phyloP scores from a whole-genome alignment of 2,113 vertebrate genomes.

The Peromyscus californicus region DNA sequence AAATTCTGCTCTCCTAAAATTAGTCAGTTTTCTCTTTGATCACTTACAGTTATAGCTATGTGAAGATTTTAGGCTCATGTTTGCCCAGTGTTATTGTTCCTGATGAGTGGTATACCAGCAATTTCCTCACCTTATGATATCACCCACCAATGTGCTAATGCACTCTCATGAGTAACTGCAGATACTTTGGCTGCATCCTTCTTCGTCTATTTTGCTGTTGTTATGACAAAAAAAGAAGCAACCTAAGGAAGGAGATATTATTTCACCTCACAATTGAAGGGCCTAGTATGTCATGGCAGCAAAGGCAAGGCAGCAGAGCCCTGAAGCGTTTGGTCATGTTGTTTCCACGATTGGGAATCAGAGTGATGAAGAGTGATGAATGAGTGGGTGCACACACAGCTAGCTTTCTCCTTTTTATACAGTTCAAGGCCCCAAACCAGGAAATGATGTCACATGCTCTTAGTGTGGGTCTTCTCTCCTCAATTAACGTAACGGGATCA shows the following conservation, averaged over 20 bases:
- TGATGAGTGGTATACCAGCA: background rate
- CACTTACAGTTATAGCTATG: background rate
- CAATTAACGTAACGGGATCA: background rate
- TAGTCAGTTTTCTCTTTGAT: background rate
- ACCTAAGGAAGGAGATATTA: background rate
- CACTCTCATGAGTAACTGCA: background rate
- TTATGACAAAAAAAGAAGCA: background rate
- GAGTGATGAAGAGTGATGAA: background rate
- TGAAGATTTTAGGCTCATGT: background rate
- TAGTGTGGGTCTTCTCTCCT: background rate
- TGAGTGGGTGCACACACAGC: background rate
- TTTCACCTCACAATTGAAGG: background rate
- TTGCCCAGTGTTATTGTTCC: slow-evolving; percentile 9
- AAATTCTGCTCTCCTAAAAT: slow-evolving; percentile 55
- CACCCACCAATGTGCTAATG: background rate
- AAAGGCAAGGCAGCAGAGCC: background rate
- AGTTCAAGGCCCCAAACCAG: too few species aligned
- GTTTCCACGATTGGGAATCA: background rate
- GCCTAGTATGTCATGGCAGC: too few species aligned
- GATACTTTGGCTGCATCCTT: background rate
- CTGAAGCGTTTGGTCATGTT: background rate
- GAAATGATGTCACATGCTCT: too few species aligned
- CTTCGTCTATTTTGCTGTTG: background rate
- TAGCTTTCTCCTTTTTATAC: background rate
- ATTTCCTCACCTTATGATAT: background rate